Evolutionary conservation across 2,797 vertebrate genomes (phyloP), one percentile per base, ranked within the genome.

Genomic region (Spondyliosoma cantharus): DNA sequence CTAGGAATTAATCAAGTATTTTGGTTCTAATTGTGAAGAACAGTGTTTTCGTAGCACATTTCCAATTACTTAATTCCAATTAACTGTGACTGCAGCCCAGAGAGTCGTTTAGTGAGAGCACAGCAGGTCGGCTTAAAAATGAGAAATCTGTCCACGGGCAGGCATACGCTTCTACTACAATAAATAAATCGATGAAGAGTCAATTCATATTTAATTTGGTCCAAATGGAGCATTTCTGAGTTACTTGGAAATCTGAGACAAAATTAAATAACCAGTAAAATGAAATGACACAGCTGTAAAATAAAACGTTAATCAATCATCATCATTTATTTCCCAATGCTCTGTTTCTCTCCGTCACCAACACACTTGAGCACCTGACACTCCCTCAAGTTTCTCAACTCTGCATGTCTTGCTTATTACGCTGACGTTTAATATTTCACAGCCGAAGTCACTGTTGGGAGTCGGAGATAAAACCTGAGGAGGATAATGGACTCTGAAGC

Each of bases 371-470:
- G 3, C 20, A 65, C 16, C 19, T 0, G 29, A 61, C 19, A 76
- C 70, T 71, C 70, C 74, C 78, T 46, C 0, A 27, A 22, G 45
- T 82, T 85, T 77, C 71, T 60, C 72, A 82, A 79, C 52, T 56
- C 37, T 22, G 61, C 29, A 16, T 56, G 13, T 64, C 42, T 32
- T 74, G 65, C n/a, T 66, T 24, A 16, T 64, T 71, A 25, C 0
- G 16, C 57, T 50, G 43, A 60, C 20, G 15, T 54, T 16, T 16
- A 3, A 69, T 73, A 16, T 78, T 75, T 85, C 3, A 78, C 48
- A 56, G 62, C n/a, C 85, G 68, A 85, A 72, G 49, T 84, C 78
- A 83, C 9, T 52, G 68, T 12, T 67, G 80, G 74, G 73, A 75
- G 73, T 45, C 20, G 13, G 50, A 75, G 63, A 74, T 4, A 50